A percentile compares a stretch with the other conserved stretches of the same genome.
These are phyloP conservation scores for Meloe dianella DNA, from an alignment of 2,888 invertebrate genomes.

Conservation along the genomic window DNA sequence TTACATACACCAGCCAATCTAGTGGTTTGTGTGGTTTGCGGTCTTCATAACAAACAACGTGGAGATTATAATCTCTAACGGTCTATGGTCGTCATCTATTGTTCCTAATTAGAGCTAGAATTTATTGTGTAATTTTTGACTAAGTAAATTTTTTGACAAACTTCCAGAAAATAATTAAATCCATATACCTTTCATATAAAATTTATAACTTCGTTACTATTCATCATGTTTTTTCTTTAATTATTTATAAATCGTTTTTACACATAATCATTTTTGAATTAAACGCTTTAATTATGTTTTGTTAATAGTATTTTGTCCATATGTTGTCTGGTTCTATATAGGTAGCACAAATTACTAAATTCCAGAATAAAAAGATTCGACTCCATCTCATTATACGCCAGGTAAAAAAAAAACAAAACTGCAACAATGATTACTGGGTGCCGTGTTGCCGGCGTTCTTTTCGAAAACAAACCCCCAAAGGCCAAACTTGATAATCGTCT, in stretches of 20 bases:
- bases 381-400: conserved; percentile 1
- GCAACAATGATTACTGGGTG: not conserved
- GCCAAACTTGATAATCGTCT: conserved; percentile 40
- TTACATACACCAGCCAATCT: not conserved
- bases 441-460: conserved; percentile 17
- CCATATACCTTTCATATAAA: conserved; percentile 41
- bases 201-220: conserved; percentile 41
- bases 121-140: conserved; percentile 28
- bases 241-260: not conserved
- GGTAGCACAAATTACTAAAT: not conserved
- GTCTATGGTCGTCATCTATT: conserved; percentile 27
- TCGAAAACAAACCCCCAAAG: conserved; percentile 34
- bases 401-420: not conserved
- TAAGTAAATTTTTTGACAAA: conserved; percentile 44
- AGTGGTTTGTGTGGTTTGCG: conserved; percentile 9
- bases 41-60: conserved; percentile 12
- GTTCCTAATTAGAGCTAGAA: conserved; percentile 30
- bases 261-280: not conserved
- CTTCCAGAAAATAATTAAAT: conserved; percentile 55
- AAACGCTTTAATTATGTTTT: not conserved
- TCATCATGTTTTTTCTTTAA: not conserved
- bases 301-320: no score
- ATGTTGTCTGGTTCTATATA: not conserved
- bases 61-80: conserved; percentile 12
- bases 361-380: not conserved